These are phyloP conservation scores for Ictalurus furcatus DNA, from an alignment of 2,113 vertebrate genomes.

Conservation along the genomic window DNA sequence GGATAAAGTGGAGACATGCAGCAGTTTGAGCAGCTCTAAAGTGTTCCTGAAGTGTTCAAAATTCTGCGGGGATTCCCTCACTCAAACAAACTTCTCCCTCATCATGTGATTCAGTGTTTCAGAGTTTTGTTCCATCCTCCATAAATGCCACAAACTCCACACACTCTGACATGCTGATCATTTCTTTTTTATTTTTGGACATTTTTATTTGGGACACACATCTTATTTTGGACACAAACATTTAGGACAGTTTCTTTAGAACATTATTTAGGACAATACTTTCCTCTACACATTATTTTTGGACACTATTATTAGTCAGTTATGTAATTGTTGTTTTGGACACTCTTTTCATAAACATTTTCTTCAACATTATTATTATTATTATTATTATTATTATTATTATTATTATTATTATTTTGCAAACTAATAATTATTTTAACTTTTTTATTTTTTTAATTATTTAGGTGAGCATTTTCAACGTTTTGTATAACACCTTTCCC, in stretches of 20 bases:
- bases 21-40: neutral
- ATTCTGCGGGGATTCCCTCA: neutral
- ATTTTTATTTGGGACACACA: neutral
- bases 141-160: neutral
- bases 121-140: neutral
- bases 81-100: neutral
- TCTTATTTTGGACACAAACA: conserved; percentile 1
- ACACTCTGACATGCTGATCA: neutral
- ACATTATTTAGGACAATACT: conserved; percentile 2
- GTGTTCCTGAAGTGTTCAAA: neutral
- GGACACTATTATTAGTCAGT: neutral
- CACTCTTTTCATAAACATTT: neutral
- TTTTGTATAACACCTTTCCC: neutral
- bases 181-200: neutral
- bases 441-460: neutral
- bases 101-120: neutral
- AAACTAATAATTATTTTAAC: neutral
- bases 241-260: conserved; percentile 1
- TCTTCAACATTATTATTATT: neutral
- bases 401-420: neutral
- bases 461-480: neutral
- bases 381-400: neutral
- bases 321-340: neutral
- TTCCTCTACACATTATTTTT: neutral
- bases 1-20: neutral